Base-by-base conservation (phyloP, 2,888 invertebrate species). In the Neocrepidodera transversa region DNA sequence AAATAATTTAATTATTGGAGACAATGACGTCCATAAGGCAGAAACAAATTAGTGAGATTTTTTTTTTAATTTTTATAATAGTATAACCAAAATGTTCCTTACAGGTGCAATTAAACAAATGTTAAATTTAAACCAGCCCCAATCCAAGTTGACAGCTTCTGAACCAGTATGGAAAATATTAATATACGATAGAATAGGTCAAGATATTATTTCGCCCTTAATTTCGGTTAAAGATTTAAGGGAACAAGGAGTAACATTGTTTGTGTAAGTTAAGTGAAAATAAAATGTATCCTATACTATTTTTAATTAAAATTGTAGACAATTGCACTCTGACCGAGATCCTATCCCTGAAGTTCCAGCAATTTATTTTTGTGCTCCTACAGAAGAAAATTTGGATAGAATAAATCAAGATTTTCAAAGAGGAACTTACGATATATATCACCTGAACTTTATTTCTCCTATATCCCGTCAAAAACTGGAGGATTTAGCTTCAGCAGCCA, bases 271-370 rank as follows among this genome's bases (percentile, higher is more conserved):
- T 32, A 32, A 10, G 7, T 11, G 14, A 35, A 32, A 18, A 10
- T 13, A n/a, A 1, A 17, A 8, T n/a, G 16, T 20, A 18, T 10
- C 26, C 14, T 38, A 1, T 8, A 2, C 8, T 28, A 43, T 7
- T 16, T 45, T 13, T 40, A 51, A 56, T 63, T 17, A 16, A 26
- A 16, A 26, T 74, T 81, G 7, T 79, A 93, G 93, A 28, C 91
- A 92, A 78, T 81, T 95, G 51, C 94, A 94, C 80, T 92, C 93
- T 5, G 92, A 93, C 75, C 85, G 93, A 59, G 93, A 93, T 77
- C 85, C 90, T n/a, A 95, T 99, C 73, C 97, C 97, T 4, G 99
- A 99, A 82, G 98, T 98, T 1, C 98, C 99, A 45, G 97, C 97
- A 0, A 90, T 99, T 32, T 99, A 99, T 79, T 98, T 99, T 80